A percentile compares a stretch with the other conserved stretches of the same genome.
Conservation (phyloP, 2,113 vertebrate genomes). For the Calyptomena viridis region DNA sequence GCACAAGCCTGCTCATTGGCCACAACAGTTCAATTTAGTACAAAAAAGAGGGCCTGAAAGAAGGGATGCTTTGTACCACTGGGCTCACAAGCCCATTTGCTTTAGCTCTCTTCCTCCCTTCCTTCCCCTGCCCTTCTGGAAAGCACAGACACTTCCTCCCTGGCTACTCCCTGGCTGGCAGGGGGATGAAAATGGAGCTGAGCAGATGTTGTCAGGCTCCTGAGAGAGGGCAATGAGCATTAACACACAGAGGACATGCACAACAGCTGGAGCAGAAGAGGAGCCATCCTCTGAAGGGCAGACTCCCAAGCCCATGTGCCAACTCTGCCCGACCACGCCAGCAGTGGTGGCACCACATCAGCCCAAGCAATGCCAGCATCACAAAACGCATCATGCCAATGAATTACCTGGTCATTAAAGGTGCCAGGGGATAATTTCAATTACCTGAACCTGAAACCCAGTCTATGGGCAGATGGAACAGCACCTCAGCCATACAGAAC, state of each 20-base stretch:
- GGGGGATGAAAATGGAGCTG: background rate
- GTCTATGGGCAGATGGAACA: rapidly evolving
- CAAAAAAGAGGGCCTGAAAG: background rate
- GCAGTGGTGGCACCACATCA: background rate
- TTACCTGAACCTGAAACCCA: background rate
- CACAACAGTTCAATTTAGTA: background rate
- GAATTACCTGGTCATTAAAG: background rate
- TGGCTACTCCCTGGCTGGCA: background rate
- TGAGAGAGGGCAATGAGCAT: background rate
- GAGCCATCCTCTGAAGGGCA: background rate
- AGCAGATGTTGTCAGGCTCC: background rate
- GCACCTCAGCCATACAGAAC: background rate
- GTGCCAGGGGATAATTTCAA: background rate
- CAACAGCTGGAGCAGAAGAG: background rate
- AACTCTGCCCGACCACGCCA: background rate
- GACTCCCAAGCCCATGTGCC: rapidly evolving
- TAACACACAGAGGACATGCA: background rate
- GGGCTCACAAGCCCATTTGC: background rate
- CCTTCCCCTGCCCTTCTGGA: background rate
- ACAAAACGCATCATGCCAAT: background rate
- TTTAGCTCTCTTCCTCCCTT: background rate
- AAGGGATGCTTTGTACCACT: background rate
- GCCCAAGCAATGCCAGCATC: background rate
- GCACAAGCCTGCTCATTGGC: background rate
- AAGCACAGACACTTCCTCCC: background rate